Evolutionary conservation across 2,113 vertebrate species (phyloP).

Genomic region (Brienomyrus longianalis): DNA sequence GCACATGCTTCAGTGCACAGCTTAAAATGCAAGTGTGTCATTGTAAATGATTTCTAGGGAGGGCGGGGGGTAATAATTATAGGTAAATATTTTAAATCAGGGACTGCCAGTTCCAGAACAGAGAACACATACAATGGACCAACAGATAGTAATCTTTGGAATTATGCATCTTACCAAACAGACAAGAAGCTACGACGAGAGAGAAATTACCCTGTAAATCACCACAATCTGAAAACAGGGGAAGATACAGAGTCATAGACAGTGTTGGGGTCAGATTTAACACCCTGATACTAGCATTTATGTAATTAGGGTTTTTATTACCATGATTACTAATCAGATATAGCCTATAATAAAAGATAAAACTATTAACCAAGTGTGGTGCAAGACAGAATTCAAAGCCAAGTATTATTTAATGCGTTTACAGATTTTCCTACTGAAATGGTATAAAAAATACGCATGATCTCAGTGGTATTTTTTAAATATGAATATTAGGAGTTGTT

Average conservation of each 20-base stretch:
- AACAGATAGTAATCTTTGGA: not conserved
- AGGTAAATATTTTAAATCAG: not conserved
- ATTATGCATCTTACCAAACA: not conserved
- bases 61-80: not conserved
- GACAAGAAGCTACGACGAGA: not conserved
- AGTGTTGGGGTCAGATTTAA: not conserved
- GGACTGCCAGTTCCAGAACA: not conserved
- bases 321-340: not conserved
- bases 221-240: not conserved
- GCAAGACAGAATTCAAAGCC: not conserved
- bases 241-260: not conserved
- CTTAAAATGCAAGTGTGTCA: not conserved
- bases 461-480: not conserved
- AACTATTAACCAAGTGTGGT: not conserved
- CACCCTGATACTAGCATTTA: not conserved
- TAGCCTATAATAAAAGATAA: not conserved
- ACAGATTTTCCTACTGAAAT: not conserved
- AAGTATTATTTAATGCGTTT: not conserved
- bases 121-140: not conserved
- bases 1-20: not conserved
- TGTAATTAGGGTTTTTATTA: not conserved
- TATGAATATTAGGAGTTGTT: conserved; percentile 12
- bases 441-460: not conserved
- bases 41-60: not conserved
- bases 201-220: not conserved